A percentile compares a stretch with the other conserved stretches of the same genome.
These are phyloP conservation scores for Synaphobranchus kaupii DNA, from an alignment of 2,797 vertebrate species.

Conservation along the genomic window DNA sequence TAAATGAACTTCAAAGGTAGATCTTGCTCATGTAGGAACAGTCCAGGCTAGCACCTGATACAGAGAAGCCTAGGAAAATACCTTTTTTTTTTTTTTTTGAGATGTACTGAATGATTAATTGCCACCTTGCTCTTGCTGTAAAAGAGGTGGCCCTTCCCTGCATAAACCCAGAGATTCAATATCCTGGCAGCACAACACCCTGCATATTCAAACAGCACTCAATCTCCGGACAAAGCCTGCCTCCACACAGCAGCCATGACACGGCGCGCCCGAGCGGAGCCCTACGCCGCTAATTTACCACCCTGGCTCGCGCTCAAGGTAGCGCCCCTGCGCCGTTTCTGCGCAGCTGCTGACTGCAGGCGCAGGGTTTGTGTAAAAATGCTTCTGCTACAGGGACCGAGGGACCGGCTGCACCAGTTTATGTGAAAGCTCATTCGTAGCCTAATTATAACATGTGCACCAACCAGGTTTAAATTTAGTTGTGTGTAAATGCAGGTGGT, in stretches of 20 bases:
- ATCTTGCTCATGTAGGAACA: neutral
- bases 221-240: neutral
- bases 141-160: neutral
- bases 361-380: neutral
- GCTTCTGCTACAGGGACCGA: neutral
- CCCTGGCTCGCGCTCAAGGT: neutral
- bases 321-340: neutral
- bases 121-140: neutral
- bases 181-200: neutral
- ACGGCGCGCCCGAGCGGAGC: neutral
- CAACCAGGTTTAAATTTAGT: neutral
- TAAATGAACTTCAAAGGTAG: neutral
- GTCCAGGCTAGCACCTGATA: neutral
- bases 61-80: neutral
- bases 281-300: neutral
- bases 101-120: constrained; percentile 12
- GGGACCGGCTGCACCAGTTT: neutral
- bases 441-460: neutral
- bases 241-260: too few species aligned
- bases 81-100: neutral
- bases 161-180: neutral
- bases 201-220: neutral
- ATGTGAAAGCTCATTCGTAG: neutral
- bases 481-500: neutral
- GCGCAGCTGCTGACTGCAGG: neutral